A percentile compares a stretch with the other conserved stretches of the same genome.
Conservation (phyloP, 2,113 vertebrate species). For the Capra hircus region DNA sequence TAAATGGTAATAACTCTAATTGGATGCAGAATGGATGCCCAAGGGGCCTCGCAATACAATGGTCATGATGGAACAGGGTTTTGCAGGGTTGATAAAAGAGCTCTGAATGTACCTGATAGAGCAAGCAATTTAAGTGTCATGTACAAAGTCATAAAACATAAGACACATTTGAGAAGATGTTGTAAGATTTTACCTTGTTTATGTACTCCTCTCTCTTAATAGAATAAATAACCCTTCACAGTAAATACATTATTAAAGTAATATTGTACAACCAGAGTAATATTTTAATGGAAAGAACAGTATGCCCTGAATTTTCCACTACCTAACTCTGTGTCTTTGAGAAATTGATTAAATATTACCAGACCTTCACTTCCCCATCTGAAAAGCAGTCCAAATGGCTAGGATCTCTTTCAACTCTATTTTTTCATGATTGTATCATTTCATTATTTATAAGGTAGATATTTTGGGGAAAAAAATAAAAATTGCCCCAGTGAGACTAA, state of each 20-base stretch:
- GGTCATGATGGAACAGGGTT: not conserved
- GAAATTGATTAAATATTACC: not conserved
- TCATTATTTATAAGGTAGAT: not conserved
- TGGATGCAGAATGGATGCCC: not conserved
- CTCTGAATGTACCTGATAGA: not conserved
- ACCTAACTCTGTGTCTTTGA: not conserved
- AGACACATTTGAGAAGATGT: not conserved
- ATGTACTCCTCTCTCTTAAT: not conserved
- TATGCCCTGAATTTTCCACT: not conserved
- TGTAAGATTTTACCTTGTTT: not conserved
- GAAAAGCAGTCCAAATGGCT: not conserved
- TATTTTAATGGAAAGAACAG: not conserved
- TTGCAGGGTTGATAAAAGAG: not conserved
- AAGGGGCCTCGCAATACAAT: not conserved
- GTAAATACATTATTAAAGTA: not conserved
- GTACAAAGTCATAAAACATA: not conserved
- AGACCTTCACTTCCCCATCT: not conserved
- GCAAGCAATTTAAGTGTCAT: not conserved
- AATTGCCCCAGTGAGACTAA: not conserved
- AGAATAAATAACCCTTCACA: not conserved
- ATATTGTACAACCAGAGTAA: not conserved
- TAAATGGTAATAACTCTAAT: not conserved
- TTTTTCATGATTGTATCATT: not conserved
- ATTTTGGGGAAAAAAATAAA: not conserved
- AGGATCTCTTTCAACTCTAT: not conserved